These are phyloP conservation scores for Apodemia zela DNA, from an alignment of 2,888 invertebrate genomes.

Conservation along the genomic window DNA sequence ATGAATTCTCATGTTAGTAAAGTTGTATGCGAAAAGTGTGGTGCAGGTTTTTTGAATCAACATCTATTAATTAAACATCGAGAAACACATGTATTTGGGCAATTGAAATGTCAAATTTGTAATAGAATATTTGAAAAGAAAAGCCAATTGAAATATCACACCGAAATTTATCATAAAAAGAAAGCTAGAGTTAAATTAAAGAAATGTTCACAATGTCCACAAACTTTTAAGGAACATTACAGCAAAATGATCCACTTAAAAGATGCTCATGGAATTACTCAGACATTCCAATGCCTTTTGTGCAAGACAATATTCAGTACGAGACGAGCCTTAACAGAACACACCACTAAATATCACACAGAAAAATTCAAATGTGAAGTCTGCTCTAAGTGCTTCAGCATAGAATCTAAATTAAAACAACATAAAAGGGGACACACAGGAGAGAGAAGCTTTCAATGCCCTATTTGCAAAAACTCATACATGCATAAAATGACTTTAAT, in stretches of 20 bases:
- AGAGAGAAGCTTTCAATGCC: conserved; percentile 59
- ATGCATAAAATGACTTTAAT: conserved; percentile 58
- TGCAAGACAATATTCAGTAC: conserved; percentile 44
- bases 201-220: conserved; percentile 45
- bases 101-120: conserved; percentile 51
- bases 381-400: conserved; percentile 65
- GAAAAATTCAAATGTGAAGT: conserved; percentile 63
- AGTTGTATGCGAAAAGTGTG: conserved; percentile 48
- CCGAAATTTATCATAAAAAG: conserved; percentile 51
- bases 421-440: conserved; percentile 64
- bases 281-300: conserved; percentile 44
- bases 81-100: conserved; percentile 42
- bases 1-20: conserved; percentile 54
- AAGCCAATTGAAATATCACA: conserved; percentile 63
- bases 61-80: conserved; percentile 47
- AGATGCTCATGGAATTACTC: conserved; percentile 44
- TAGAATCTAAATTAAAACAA: conserved; percentile 61
- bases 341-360: conserved; percentile 52
- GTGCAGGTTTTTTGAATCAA: conserved; percentile 46
- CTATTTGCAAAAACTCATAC: conserved; percentile 62
- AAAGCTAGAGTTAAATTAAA: conserved; percentile 40
- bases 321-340: conserved; percentile 48
- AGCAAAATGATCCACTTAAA: conserved; percentile 48
- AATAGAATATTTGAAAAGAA: conserved; percentile 59
- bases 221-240: conserved; percentile 52